Evolutionary conservation across 2,113 vertebrate genomes (phyloP).

Genomic region (Nyctibius bracteatus): DNA sequence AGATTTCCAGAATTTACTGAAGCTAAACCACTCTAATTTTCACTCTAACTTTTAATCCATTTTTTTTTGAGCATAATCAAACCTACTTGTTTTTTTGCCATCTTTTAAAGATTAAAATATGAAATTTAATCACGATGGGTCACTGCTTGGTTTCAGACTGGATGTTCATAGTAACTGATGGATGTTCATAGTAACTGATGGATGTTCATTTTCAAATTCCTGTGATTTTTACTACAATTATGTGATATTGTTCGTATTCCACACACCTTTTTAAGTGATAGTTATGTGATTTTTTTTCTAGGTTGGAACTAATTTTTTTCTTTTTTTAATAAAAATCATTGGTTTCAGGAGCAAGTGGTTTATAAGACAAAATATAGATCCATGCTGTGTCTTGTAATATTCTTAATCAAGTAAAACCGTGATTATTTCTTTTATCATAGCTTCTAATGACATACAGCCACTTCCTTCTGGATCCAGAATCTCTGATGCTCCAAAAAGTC

Average conservation of each 20-base stretch:
- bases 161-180: not conserved
- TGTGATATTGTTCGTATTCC: not conserved
- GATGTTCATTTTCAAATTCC: not conserved
- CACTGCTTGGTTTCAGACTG: not conserved
- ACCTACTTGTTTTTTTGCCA: not conserved
- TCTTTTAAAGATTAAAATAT: not conserved
- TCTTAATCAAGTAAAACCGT: slow-evolving; percentile 13
- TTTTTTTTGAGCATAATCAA: not conserved
- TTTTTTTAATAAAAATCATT: not conserved
- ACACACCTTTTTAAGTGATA: not conserved
- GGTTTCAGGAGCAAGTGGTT: not conserved
- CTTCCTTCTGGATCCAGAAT: slow-evolving; percentile 55
- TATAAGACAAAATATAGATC: not conserved
- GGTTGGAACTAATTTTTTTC: not conserved
- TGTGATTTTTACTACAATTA: not conserved
- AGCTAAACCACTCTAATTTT: not conserved
- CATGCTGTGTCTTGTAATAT: not conserved
- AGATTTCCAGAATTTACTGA: not conserved
- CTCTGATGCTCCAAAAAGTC: slow-evolving; percentile 59
- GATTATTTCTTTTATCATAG: slow-evolving; percentile 67
- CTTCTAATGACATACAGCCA: slow-evolving; percentile 60
- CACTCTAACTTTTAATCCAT: not conserved
- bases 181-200: not conserved
- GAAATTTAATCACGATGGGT: not conserved
- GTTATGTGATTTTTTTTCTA: not conserved